Percentiles rank a stretch among this genome's conserved stretches.
These are phyloP conservation scores for Mugil cephalus DNA, from an alignment of 2,113 vertebrate genomes.

Conservation along the genomic window DNA sequence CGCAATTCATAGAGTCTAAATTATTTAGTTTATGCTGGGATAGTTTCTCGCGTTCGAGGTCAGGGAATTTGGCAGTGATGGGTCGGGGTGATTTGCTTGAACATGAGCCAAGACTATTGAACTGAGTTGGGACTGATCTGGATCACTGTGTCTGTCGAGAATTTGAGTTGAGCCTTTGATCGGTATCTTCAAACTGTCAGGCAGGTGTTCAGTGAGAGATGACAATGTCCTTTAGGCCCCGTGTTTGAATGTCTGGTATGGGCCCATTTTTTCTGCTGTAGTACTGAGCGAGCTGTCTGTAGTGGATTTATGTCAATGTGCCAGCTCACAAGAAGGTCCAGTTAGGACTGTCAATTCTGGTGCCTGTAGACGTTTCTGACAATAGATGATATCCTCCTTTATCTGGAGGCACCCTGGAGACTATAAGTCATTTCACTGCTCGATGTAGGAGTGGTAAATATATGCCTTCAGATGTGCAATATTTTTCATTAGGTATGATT, in stretches of 20 bases:
- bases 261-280: not conserved
- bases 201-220: constrained; percentile 10
- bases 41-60: constrained; percentile 12
- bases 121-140: not conserved
- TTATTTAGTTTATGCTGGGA: not conserved
- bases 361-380: not conserved
- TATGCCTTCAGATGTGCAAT: not conserved
- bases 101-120: constrained; percentile 4
- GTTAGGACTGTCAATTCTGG: not conserved
- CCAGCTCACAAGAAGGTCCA: not conserved
- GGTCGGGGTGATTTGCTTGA: constrained; percentile 13
- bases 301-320: not conserved
- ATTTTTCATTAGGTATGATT: not conserved
- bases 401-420: not conserved
- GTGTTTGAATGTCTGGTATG: constrained; percentile 16
- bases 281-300: not conserved
- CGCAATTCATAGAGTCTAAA: not conserved
- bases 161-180: constrained; percentile 38
- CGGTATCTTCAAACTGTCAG: constrained; percentile 22
- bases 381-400: not conserved
- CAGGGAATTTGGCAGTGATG: not conserved
- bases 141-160: constrained; percentile 5
- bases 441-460: not conserved
- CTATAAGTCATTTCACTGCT: not conserved
- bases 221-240: constrained; percentile 7